Evolutionary conservation across 2,113 vertebrate genomes (phyloP).

Genomic region (Morone chrysops): DNA sequence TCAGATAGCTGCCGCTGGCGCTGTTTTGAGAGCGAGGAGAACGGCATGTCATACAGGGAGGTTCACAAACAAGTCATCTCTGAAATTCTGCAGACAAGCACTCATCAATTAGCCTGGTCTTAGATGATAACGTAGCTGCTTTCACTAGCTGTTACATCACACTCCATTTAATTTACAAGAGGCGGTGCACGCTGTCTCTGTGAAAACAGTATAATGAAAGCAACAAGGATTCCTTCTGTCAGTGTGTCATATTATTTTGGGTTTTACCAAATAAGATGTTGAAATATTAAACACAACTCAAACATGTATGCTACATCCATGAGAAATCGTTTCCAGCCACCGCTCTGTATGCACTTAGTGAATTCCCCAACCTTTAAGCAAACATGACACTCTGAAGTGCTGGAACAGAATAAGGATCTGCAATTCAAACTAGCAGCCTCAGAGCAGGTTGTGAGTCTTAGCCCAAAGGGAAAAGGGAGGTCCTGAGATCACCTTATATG

Average conservation of each 20-base stretch:
- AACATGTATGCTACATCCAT: slow-evolving; percentile 30
- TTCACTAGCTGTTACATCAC: slow-evolving; percentile 57
- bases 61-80: slow-evolving; percentile 73
- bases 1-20: slow-evolving; percentile 60
- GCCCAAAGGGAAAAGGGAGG: slow-evolving; percentile 1
- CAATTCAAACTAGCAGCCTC: slow-evolving; percentile 5
- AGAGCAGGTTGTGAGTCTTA: slow-evolving; percentile 31
- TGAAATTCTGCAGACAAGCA: slow-evolving; percentile 61
- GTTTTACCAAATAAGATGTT: slow-evolving; percentile 6
- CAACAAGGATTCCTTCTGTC: slow-evolving; percentile 40
- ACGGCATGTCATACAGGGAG: slow-evolving; percentile 59
- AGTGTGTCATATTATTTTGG: slow-evolving; percentile 26
- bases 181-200: slow-evolving; percentile 16
- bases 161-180: slow-evolving; percentile 61
- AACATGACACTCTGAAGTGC: slow-evolving; percentile 14
- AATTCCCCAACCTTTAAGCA: neutral
- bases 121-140: slow-evolving; percentile 66
- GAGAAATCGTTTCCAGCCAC: slow-evolving; percentile 18
- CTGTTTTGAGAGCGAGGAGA: slow-evolving; percentile 57
- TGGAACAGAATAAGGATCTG: slow-evolving; percentile 27
- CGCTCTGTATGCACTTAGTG: slow-evolving; percentile 5
- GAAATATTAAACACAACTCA: slow-evolving; percentile 37
- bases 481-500: slow-evolving; percentile 56
- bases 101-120: slow-evolving; percentile 72
- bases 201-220: slow-evolving; percentile 41